phyloP scores from a whole-genome alignment of 2,888 invertebrate species.

The Diloba caeruleocephala region DNA sequence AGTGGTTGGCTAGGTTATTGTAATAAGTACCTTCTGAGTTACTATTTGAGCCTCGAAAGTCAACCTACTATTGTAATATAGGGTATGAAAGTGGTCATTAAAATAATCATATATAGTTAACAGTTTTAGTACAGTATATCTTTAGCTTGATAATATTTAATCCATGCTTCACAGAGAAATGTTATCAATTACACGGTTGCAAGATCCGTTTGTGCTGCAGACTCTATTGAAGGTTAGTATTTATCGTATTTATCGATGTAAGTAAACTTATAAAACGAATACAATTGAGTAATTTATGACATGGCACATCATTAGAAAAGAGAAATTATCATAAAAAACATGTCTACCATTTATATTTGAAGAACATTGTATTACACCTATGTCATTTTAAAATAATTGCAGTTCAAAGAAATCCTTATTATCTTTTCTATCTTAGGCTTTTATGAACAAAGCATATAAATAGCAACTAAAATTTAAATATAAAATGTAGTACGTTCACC shows the following conservation, averaged over 20 bases:
- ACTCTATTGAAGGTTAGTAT: no score
- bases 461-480: constrained; percentile 21
- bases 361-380: not conserved
- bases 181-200: no score
- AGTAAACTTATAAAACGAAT: no score
- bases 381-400: not conserved
- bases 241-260: no score
- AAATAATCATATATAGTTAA: not conserved
- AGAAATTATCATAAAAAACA: no score
- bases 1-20: not conserved
- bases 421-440: no score
- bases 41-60: not conserved
- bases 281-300: no score
- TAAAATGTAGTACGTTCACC: constrained; percentile 14
- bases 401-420: constrained; percentile 4
- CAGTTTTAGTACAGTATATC: no score
- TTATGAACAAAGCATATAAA: constrained; percentile 13
- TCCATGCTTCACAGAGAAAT: no score
- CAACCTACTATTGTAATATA: not conserved
- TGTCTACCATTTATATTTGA: no score
- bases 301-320: not conserved
- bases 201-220: no score
- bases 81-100: not conserved
- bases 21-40: not conserved
- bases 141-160: no score